Percentiles rank a stretch among this genome's conserved stretches.
phyloP scores from a whole-genome alignment of 2,888 invertebrate species.

The Venusia cambrica region DNA sequence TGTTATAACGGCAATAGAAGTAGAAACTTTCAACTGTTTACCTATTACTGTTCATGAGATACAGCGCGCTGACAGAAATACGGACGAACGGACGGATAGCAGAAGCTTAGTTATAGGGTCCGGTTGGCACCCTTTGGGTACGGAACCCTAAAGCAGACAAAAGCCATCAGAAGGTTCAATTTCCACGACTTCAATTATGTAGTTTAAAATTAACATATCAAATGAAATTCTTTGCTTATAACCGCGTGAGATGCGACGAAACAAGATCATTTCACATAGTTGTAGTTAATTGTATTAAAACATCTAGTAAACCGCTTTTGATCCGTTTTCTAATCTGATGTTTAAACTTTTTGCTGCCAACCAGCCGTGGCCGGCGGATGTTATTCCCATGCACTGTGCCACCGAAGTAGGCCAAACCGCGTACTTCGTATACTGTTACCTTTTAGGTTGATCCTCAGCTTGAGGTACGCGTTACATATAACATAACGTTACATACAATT shows the following conservation, averaged over 20 bases:
- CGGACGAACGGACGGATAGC: too few species aligned
- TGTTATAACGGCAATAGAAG: too few species aligned
- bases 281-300: constrained; percentile 11
- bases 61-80: too few species aligned
- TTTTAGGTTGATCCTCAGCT: too few species aligned
- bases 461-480: too few species aligned
- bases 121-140: too few species aligned
- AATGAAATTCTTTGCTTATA: constrained; percentile 23
- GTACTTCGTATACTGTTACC: constrained; percentile 56
- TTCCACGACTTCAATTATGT: constrained; percentile 19
- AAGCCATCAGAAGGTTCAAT: constrained; percentile 12
- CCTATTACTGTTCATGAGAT: too few species aligned
- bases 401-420: constrained; percentile 55
- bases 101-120: too few species aligned
- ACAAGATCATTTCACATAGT: constrained; percentile 8
- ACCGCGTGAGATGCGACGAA: constrained; percentile 16
- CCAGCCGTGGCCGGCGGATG: constrained; percentile 44
- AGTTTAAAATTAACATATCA: constrained; percentile 27
- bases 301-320: constrained; percentile 12
- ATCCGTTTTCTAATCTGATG: constrained; percentile 19
- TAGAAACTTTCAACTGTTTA: too few species aligned
- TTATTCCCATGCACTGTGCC: constrained; percentile 39
- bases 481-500: too few species aligned
- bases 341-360: constrained; percentile 18
- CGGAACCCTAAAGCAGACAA: too few species aligned